Evolutionary conservation across 1,140 invertebrate genomes (phyloP).

Genomic region (Epicauta chinensis): DNA sequence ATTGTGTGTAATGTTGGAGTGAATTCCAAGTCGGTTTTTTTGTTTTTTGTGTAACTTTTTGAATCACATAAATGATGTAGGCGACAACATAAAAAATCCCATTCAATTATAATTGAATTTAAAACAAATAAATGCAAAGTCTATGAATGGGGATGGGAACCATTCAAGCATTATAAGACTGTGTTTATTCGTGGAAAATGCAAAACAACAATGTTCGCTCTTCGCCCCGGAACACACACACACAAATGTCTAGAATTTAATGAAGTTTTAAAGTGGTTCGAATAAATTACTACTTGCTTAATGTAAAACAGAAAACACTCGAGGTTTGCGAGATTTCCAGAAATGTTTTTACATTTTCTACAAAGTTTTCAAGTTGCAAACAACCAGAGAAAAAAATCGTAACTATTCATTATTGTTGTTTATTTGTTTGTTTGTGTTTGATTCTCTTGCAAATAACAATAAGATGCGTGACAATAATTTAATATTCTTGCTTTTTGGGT

Average conservation of each 20-base stretch:
- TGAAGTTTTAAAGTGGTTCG: slow-evolving; percentile 14
- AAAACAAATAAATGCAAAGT: slow-evolving; percentile 14
- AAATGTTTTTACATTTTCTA: no score
- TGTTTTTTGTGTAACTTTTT: no score
- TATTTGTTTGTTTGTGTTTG: no score
- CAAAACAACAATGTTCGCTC: slow-evolving; percentile 9
- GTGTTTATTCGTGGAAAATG: slow-evolving; percentile 15
- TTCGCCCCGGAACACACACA: slow-evolving; percentile 6
- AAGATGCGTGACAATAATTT: no score
- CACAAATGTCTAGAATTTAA: slow-evolving; percentile 15
- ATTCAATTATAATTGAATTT: slow-evolving; percentile 12
- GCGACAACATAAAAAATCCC: neutral
- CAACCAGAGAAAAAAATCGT: no score
- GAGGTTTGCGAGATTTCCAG: no score
- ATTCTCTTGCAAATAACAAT: no score
- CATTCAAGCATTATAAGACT: slow-evolving; percentile 3
- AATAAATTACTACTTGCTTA: slow-evolving; percentile 13
- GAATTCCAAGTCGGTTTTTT: no score
- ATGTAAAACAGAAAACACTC: slow-evolving; percentile 4
- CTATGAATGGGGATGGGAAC: neutral
- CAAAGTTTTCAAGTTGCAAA: no score
- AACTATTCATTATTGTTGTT: no score
- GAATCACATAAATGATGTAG: neutral
- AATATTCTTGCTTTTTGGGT: no score
- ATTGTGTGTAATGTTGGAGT: no score